Evolutionary conservation across 2,113 vertebrate genomes (phyloP).

Genomic region (Macaca nemestrina): DNA sequence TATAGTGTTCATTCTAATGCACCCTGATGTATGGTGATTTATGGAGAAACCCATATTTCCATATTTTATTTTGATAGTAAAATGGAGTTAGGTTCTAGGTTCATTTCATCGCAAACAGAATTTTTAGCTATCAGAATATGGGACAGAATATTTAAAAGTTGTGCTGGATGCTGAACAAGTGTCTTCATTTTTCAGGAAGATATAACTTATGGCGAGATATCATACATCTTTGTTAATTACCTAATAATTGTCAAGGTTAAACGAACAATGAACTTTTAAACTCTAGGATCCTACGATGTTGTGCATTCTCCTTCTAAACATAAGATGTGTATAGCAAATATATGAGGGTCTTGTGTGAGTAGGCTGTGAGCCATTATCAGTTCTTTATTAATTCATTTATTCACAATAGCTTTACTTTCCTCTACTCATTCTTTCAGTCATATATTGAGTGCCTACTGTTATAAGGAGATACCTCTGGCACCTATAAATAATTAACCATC

Average conservation of each 20-base stretch:
- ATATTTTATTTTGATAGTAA: background rate
- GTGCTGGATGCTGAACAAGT: background rate
- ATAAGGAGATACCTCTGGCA: background rate
- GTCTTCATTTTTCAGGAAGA: background rate
- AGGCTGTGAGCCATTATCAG: background rate
- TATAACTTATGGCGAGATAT: background rate
- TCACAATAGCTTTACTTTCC: background rate
- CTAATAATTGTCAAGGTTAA: background rate
- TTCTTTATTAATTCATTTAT: background rate
- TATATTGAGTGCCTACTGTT: background rate
- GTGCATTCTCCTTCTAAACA: background rate
- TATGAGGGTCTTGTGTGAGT: background rate
- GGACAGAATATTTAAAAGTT: background rate
- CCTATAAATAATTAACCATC: background rate
- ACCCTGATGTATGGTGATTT: background rate
- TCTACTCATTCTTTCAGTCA: background rate
- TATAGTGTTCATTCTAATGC: background rate
- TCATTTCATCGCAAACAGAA: background rate
- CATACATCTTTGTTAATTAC: background rate
- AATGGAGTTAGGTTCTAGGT: background rate
- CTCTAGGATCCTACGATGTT: background rate
- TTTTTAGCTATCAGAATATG: background rate
- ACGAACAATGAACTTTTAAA: background rate
- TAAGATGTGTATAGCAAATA: background rate
- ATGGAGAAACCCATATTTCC: background rate